Percentiles rank a stretch among this genome's conserved stretches.
Conservation (phyloP, 2,797 vertebrate species). For the Mormyrus proboscirostris region DNA sequence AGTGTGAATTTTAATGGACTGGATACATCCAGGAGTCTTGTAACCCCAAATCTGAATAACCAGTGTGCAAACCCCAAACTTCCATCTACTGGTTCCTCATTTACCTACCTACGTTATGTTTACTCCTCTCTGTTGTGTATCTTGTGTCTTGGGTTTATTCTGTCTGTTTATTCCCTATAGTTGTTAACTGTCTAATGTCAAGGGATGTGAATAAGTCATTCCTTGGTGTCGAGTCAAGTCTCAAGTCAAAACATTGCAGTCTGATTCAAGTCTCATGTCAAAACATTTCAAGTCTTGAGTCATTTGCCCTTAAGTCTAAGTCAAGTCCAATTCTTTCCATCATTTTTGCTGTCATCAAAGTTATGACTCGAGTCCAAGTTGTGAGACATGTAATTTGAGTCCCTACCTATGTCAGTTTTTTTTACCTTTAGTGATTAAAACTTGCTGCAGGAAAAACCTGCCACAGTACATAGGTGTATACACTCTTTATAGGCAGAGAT, state of each 20-base stretch:
- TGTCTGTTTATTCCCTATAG: neutral
- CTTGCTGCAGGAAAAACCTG: no score
- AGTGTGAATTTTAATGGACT: neutral
- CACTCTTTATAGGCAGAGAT: neutral
- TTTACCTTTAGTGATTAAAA: neutral
- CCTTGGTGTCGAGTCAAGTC: neutral
- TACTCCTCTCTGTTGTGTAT: neutral
- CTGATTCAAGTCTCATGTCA: no score
- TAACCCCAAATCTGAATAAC: neutral
- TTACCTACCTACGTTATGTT: neutral
- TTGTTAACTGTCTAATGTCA: neutral
- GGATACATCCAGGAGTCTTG: neutral
- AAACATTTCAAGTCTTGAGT: neutral
- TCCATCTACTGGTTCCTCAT: neutral
- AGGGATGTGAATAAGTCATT: neutral
- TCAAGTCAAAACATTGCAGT: no score
- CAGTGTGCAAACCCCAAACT: neutral
- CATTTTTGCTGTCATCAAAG: neutral
- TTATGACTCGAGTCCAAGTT: neutral
- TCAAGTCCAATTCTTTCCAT: neutral
- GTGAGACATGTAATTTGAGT: neutral
- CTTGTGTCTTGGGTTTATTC: neutral
- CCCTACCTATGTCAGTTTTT: neutral
- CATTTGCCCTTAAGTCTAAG: neutral
- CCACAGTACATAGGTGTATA: neutral